Percentiles rank a stretch among this genome's conserved stretches.
These are phyloP conservation scores for Aspidiotus rigidus DNA, from an alignment of 2,888 invertebrate genomes.

Conservation along the genomic window DNA sequence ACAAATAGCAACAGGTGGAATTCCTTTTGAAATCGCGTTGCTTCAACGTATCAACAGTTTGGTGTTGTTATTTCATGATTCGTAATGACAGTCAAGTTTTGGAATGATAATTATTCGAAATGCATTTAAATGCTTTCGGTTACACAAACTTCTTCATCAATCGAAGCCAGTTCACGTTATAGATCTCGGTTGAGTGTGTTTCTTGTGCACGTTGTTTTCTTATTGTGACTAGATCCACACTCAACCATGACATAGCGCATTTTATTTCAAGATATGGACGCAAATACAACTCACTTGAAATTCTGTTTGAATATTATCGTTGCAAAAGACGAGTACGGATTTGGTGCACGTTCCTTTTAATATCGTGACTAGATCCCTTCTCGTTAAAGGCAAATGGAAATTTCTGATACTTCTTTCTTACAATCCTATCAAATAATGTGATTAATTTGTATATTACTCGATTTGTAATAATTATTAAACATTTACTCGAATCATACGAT, in stretches of 20 bases:
- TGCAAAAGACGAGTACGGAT: conserved; percentile 69
- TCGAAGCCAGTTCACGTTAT: not conserved
- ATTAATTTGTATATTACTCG: not conserved
- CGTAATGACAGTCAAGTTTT: too few species aligned
- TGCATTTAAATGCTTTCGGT: not conserved
- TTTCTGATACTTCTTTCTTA: conserved; percentile 7
- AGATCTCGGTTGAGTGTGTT: conserved; percentile 56
- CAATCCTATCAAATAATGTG: not conserved
- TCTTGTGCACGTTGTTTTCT: conserved; percentile 53
- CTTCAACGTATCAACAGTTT: not conserved
- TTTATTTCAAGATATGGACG: not conserved
- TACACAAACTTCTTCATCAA: too few species aligned
- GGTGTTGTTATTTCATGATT: conserved; percentile 6
- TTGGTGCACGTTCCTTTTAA: conserved; percentile 56
- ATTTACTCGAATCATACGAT: too few species aligned
- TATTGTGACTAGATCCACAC: conserved; percentile 81
- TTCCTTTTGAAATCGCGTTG: conserved; percentile 4
- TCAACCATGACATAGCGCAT: conserved; percentile 53
- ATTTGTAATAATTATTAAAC: not conserved
- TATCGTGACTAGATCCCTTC: conserved; percentile 81
- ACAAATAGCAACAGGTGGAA: conserved; percentile 19
- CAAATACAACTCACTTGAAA: not conserved
- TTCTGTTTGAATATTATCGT: conserved; percentile 6
- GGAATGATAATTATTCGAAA: too few species aligned
- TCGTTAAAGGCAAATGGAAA: conserved; percentile 57